Evolutionary conservation across 2,888 invertebrate species (phyloP), one percentile per base, ranked within the genome.

Genomic region (Sthenelais limicola): DNA sequence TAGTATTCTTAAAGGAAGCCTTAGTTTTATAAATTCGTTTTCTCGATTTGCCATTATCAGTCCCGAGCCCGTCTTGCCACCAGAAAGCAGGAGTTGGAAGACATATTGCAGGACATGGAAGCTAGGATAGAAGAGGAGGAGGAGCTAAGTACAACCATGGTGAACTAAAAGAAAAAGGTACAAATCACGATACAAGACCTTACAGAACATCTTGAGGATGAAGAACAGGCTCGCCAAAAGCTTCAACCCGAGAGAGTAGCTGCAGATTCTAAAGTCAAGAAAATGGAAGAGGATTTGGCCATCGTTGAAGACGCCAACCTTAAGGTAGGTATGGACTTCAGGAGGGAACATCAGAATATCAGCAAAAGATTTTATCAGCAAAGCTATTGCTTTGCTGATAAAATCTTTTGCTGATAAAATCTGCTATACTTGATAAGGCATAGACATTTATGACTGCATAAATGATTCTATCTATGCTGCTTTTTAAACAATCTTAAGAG

Each of bases 71-170:
- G 97, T 68, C 91, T 98, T 30, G 94, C 94, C 9, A 93, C 95
- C 4, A 84, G 89, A 68, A 90, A 90, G 76, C 86, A 88, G 70
- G 98, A 99, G 89, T 89, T 99, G 73, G 98, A 99, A 88, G 98
- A 98, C 84, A 93, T 98, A 84, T 91, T 99, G 81, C 97, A 97
- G 85, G 98, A 99, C 87, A 90, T 98, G 85, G 97, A 98, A 89
- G 93, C 95, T 0, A 91, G 98, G 74, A 93, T 98, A 80, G 98
- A 98, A 87, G 98, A 99, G 85, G 98, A 99, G 86, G 98, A 98
- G 88, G 97, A 98, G 84, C 91, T 97, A 43, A 92, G 92, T 51
- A 92, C 91, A 71, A 91, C 92, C 28, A 89, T 97, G 78, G 92
- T 91, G 77, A 93, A 92, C 79, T 98, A 99, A 85, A 97, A 97